Evolutionary conservation across 92 coral and sea anemone genomes (phyloP).

Genomic region (Bergia sp.): DNA sequence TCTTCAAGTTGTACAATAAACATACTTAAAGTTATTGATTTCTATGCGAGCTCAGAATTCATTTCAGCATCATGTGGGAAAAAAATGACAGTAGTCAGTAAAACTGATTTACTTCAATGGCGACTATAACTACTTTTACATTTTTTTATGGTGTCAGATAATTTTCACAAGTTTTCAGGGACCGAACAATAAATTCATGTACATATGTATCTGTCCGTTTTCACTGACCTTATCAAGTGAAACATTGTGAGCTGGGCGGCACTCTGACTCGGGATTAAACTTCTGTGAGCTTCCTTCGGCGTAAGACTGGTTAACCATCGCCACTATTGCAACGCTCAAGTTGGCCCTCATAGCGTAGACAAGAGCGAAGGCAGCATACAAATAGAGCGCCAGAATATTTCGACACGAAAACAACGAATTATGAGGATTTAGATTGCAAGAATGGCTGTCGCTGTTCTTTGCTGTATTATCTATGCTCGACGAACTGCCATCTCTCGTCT

Average conservation of each 20-base stretch:
- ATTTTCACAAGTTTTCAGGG: no score
- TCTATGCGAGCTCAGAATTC: no score
- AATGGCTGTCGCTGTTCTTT: background rate
- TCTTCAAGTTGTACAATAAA: no score
- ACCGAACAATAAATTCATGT: background rate
- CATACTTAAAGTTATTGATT: no score
- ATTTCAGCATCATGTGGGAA: no score
- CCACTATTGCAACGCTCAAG: slow-evolving; percentile 34
- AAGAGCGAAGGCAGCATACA: slow-evolving; percentile 11
- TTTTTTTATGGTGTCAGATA: no score
- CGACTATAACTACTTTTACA: no score
- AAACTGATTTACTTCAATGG: no score
- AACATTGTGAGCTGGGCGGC: slow-evolving; percentile 16
- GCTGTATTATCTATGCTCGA: background rate
- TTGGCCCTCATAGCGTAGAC: slow-evolving; percentile 41
- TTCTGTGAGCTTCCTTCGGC: slow-evolving; percentile 1
- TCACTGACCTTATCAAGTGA: slow-evolving; percentile 23
- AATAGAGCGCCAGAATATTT: slow-evolving; percentile 19
- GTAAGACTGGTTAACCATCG: slow-evolving; percentile 36
- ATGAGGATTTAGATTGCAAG: background rate
- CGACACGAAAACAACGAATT: slow-evolving; percentile 25
- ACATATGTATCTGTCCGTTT: background rate
- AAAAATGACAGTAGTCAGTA: no score
- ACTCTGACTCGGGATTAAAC: slow-evolving; percentile 1
- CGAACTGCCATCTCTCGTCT: background rate